A percentile compares a stretch with the other conserved stretches of the same genome.
Conservation (phyloP, 2,888 invertebrate species). For the Orchesellides sinensis region DNA sequence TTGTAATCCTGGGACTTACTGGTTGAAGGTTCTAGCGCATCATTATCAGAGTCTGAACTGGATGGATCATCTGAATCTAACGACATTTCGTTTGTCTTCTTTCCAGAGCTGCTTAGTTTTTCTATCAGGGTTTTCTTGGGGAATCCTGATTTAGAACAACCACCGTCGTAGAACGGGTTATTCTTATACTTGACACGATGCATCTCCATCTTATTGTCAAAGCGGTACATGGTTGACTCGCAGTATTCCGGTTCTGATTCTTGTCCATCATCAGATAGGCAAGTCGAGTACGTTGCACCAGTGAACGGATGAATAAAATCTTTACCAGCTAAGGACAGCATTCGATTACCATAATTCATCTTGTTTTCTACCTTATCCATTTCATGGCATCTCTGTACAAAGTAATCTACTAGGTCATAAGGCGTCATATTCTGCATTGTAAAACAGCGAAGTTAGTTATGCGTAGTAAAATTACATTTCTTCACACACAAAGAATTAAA, state of each 20-base stretch:
- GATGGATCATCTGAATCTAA: conserved; percentile 18
- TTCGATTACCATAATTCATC: neutral
- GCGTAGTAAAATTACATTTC: neutral
- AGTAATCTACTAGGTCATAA: conserved; percentile 66
- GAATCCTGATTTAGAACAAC: no score
- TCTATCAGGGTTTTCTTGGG: neutral
- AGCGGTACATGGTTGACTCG: neutral
- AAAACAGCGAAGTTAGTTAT: neutral
- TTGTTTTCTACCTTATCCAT: conserved; percentile 39
- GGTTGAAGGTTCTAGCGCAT: neutral
- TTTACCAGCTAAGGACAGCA: neutral
- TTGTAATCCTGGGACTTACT: no score
- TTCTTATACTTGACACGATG: no score
- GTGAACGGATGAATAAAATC: neutral
- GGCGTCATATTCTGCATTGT: conserved; percentile 69
- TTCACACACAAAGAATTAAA: neutral
- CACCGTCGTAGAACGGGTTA: no score
- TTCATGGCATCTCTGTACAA: conserved; percentile 7
- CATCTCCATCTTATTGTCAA: no score
- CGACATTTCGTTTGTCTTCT: neutral
- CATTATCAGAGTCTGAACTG: conserved; percentile 26
- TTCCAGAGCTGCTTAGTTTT: neutral
- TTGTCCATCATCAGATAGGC: no score
- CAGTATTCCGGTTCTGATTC: no score
- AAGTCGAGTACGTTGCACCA: neutral